A percentile compares a stretch with the other conserved stretches of the same genome.
Conservation (phyloP, 2,113 vertebrate species). For the Syrrhaptes paradoxus region DNA sequence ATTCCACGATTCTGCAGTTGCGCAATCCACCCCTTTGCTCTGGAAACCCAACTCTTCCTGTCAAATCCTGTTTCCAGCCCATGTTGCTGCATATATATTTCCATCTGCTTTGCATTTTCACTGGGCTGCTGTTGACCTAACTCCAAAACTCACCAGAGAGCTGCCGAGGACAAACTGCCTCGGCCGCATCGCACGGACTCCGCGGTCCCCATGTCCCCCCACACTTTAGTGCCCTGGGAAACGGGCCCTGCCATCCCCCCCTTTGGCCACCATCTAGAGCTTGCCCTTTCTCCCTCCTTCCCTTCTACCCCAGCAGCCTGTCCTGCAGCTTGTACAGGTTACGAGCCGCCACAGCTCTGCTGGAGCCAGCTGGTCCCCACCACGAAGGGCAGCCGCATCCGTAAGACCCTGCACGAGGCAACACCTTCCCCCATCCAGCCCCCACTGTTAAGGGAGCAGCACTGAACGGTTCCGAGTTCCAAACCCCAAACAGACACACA, state of each 20-base stretch:
- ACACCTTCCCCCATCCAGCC: no score
- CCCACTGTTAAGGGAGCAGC: no score
- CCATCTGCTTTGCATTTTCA: slow-evolving; percentile 11
- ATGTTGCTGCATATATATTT: not conserved
- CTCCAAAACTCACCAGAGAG: not conserved
- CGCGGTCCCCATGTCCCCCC: rapidly evolving
- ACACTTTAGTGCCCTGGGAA: not conserved
- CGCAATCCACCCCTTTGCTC: not conserved
- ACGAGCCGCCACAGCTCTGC: not conserved
- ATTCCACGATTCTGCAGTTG: not conserved
- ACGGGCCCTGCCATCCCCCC: rapidly evolving
- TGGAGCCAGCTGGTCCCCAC: not conserved
- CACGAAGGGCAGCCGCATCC: no score
- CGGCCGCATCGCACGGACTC: rapidly evolving
- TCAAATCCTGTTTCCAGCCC: not conserved
- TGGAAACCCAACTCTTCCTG: not conserved
- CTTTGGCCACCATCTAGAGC: not conserved
- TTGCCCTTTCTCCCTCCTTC: not conserved
- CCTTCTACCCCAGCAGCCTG: not conserved
- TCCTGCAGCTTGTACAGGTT: rapidly evolving
- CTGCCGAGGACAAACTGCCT: not conserved
- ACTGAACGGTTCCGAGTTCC: rapidly evolving
- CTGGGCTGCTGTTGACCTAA: not conserved
- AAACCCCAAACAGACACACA: not conserved
- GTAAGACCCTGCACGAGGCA: rapidly evolving